Evolutionary conservation across 2,888 invertebrate species (phyloP).

Genomic region (Saturnia pavonia): DNA sequence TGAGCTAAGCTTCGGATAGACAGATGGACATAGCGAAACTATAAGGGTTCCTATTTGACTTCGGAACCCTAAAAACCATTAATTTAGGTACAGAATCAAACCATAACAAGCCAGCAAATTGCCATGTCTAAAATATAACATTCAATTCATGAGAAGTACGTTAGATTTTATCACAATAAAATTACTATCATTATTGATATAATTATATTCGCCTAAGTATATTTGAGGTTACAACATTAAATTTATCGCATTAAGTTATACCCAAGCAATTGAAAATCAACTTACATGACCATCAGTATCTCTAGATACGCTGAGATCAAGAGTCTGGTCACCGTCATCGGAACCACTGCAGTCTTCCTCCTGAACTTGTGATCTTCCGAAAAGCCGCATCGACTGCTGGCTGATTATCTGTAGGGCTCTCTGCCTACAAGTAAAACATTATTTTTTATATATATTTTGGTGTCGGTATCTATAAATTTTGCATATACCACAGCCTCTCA

Average conservation of each 20-base stretch:
- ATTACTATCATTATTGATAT: too few species aligned
- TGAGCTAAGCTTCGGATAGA: too few species aligned
- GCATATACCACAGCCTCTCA: too few species aligned
- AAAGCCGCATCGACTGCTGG: conserved; percentile 74
- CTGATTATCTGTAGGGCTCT: conserved; percentile 74
- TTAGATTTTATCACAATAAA: too few species aligned
- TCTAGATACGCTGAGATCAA: conserved; percentile 76
- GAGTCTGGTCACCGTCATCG: conserved; percentile 78
- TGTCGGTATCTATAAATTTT: too few species aligned
- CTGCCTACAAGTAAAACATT: conserved; percentile 56
- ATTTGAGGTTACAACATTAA: background rate
- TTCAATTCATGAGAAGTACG: too few species aligned
- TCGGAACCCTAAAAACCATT: background rate
- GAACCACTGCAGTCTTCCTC: conserved; percentile 77
- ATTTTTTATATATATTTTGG: background rate
- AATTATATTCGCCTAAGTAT: too few species aligned
- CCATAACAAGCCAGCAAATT: too few species aligned
- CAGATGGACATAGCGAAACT: too few species aligned
- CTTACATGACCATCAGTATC: conserved; percentile 76
- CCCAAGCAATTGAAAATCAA: background rate
- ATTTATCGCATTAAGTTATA: background rate
- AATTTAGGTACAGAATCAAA: background rate
- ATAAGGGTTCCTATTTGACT: too few species aligned
- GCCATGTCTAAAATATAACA: too few species aligned
- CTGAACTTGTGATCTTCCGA: conserved; percentile 62